Percentiles rank a stretch among this genome's conserved stretches.
These are phyloP conservation scores for Gandaritis pyraliata DNA, from an alignment of 2,888 invertebrate species.

Conservation along the genomic window DNA sequence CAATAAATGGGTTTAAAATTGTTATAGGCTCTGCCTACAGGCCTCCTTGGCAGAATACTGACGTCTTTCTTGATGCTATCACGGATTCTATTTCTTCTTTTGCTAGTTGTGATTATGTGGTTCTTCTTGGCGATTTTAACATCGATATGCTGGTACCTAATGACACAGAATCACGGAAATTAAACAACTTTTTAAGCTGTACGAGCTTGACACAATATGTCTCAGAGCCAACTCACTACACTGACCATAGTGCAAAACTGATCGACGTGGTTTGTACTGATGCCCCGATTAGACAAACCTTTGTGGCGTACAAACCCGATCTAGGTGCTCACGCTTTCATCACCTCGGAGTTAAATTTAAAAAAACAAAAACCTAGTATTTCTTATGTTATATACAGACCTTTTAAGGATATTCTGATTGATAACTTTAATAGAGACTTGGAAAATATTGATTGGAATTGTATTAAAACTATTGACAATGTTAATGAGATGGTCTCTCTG, in stretches of 20 bases:
- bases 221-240: neutral
- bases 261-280: slow-evolving; percentile 11
- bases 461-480: neutral
- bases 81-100: no score
- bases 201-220: neutral
- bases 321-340: slow-evolving; percentile 7
- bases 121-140: no score
- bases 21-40: no score
- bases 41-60: no score
- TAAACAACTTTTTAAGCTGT: neutral
- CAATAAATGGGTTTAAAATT: no score
- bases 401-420: neutral
- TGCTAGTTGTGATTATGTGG: no score
- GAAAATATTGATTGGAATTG: slow-evolving; percentile 9
- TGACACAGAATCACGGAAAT: no score
- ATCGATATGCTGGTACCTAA: no score
- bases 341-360: neutral
- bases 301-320: slow-evolving; percentile 3
- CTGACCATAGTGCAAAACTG: slow-evolving; percentile 14
- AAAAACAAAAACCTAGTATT: no score
- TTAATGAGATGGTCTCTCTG: neutral
- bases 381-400: neutral
- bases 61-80: no score
- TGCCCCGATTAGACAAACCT: no score
- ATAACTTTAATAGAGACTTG: slow-evolving; percentile 3